Percentiles rank a stretch among this genome's conserved stretches.
Evolutionary conservation across 2,113 vertebrate genomes (phyloP).

Genomic region (Thomomys bottae): DNA sequence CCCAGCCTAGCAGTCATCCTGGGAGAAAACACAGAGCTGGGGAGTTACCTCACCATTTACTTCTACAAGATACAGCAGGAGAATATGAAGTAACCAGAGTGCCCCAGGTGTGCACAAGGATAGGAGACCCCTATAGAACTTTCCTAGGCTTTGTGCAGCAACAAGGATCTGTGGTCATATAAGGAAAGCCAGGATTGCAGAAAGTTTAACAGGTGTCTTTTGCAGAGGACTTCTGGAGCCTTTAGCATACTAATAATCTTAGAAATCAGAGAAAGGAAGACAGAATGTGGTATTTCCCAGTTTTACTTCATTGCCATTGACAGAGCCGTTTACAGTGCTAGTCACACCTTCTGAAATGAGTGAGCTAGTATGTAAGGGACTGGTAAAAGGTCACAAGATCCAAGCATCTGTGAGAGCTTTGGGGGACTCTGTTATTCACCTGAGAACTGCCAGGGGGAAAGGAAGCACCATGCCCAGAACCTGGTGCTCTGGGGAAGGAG

Average conservation of each 20-base stretch:
- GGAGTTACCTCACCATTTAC: not conserved
- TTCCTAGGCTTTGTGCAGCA: not conserved
- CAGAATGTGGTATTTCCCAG: not conserved
- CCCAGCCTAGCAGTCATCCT: not conserved
- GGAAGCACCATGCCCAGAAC: not conserved
- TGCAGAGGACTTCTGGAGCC: not conserved
- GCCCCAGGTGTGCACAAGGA: not conserved
- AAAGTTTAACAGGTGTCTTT: not conserved
- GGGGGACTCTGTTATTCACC: not conserved
- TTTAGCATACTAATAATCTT: not conserved
- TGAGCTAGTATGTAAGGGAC: not conserved
- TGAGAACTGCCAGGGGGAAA: not conserved
- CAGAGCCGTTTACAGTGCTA: not conserved
- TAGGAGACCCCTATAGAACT: not conserved
- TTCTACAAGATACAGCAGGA: not conserved
- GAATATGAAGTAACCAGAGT: not conserved
- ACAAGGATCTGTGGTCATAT: not conserved
- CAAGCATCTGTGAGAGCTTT: not conserved
- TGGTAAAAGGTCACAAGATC: not conserved
- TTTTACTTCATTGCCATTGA: not conserved
- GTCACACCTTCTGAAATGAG: too few relatives aligned
- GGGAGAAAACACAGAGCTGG: not conserved
- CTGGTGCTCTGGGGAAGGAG: accelerated
- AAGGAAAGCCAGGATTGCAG: not conserved
- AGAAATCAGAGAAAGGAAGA: not conserved